These are phyloP conservation scores for Lasiurus borealis DNA, from an alignment of 2,113 vertebrate genomes.

Conservation along the genomic window DNA sequence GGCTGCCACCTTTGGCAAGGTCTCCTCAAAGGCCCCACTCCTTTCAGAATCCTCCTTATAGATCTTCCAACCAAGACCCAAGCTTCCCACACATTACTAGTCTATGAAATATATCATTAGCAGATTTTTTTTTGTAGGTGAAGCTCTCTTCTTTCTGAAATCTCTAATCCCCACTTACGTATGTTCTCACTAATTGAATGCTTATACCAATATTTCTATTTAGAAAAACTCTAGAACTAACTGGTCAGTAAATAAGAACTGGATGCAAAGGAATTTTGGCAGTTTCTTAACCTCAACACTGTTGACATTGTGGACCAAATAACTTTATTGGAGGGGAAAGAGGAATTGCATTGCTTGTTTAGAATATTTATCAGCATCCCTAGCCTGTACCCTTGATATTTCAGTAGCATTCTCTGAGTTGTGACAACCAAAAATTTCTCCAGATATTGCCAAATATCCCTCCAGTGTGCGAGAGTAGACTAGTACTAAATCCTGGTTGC, in stretches of 20 bases:
- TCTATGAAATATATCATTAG: too few relatives aligned
- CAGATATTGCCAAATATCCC: background rate
- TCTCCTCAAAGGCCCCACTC: too few relatives aligned
- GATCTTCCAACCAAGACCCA: too few relatives aligned
- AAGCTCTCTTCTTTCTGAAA: conserved; percentile 24
- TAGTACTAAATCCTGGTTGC: too few relatives aligned
- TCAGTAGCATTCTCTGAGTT: background rate
- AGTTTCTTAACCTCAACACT: background rate
- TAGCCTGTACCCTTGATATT: background rate
- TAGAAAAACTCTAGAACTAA: background rate
- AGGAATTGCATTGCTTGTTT: background rate
- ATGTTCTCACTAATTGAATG: background rate
- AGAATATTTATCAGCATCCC: background rate
- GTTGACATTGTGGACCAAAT: background rate
- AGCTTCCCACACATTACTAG: too few relatives aligned
- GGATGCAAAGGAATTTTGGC: background rate
- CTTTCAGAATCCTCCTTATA: too few relatives aligned
- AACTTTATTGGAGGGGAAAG: background rate
- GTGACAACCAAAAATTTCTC: background rate
- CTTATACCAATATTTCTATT: background rate
- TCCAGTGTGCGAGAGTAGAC: too few relatives aligned
- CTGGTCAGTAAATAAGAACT: background rate
- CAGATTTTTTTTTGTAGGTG: too few relatives aligned
- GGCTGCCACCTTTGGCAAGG: too few relatives aligned
- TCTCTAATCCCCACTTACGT: background rate